Evolutionary conservation across 2,113 vertebrate species (phyloP).

Genomic region (Oryzias javanicus): DNA sequence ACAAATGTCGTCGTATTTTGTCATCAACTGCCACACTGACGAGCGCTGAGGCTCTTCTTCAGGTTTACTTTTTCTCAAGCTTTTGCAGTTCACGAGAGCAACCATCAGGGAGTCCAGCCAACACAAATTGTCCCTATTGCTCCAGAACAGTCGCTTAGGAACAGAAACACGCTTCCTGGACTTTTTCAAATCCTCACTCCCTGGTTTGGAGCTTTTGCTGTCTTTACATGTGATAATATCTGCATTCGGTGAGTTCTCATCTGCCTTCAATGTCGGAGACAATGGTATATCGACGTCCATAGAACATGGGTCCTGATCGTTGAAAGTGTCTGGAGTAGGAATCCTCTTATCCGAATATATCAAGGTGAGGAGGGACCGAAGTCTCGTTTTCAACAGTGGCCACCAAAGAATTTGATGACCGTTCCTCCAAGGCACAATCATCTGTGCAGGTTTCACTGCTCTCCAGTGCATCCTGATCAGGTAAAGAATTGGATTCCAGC

Average conservation of each 20-base stretch:
- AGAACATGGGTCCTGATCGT: conserved; percentile 1
- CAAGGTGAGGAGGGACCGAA: not conserved
- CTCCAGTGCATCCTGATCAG: not conserved
- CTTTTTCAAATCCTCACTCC: not conserved
- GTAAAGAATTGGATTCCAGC: not conserved
- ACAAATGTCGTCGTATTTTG: conserved; percentile 72
- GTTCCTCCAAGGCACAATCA: not conserved
- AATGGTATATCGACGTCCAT: not conserved
- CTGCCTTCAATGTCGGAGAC: not conserved
- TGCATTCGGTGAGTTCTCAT: not conserved
- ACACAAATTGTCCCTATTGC: conserved; percentile 80
- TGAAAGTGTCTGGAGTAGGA: not conserved
- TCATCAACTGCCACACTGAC: conserved; percentile 76
- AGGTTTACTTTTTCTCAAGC: conserved; percentile 60
- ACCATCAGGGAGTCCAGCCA: conserved; percentile 91
- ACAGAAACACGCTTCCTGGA: conserved; percentile 33
- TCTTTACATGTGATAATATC: not conserved
- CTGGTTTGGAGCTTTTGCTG: not conserved
- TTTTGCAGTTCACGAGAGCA: conserved; percentile 81
- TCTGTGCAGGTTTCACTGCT: not conserved
- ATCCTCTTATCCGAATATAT: not conserved
- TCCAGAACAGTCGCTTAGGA: conserved; percentile 82
- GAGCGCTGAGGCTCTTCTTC: conserved; percentile 44
- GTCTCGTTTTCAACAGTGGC: not conserved
- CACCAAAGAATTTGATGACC: conserved; percentile 3